These are phyloP conservation scores for Anseranas semipalmata DNA, from an alignment of 2,113 vertebrate genomes.

Conservation along the genomic window DNA sequence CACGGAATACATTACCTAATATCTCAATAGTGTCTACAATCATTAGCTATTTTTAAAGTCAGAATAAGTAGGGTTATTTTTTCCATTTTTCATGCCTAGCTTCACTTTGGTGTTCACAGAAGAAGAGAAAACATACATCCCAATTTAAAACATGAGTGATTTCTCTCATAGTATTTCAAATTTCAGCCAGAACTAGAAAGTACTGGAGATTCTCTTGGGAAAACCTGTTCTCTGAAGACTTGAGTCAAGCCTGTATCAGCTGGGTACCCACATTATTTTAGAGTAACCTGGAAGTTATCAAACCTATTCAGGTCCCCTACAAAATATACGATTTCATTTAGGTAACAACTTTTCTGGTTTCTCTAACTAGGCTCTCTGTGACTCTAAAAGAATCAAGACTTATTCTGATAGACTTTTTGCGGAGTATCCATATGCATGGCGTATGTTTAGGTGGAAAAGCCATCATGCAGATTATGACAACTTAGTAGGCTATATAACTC, in stretches of 20 bases:
- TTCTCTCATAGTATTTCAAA: conserved; percentile 11
- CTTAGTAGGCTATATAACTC: background rate
- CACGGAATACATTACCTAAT: background rate
- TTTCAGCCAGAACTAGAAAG: background rate
- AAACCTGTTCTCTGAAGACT: background rate
- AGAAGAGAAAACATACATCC: conserved; percentile 38
- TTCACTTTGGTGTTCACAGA: background rate
- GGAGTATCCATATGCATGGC: background rate
- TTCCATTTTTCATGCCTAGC: background rate
- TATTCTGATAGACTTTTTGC: background rate
- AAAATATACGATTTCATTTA: background rate
- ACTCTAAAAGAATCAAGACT: background rate
- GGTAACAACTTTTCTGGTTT: background rate
- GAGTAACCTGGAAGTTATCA: background rate
- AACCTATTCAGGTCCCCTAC: background rate
- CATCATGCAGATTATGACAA: background rate
- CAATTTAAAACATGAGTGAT: conserved; percentile 50
- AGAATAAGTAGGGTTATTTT: background rate
- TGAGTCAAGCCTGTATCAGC: background rate
- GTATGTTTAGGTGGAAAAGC: background rate
- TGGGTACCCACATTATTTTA: background rate
- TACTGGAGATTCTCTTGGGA: background rate
- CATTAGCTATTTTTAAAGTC: background rate
- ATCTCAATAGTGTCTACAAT: background rate
- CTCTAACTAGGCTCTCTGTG: background rate